Evolutionary conservation across 2,888 invertebrate species (phyloP).

Genomic region (Gortyna flavago): DNA sequence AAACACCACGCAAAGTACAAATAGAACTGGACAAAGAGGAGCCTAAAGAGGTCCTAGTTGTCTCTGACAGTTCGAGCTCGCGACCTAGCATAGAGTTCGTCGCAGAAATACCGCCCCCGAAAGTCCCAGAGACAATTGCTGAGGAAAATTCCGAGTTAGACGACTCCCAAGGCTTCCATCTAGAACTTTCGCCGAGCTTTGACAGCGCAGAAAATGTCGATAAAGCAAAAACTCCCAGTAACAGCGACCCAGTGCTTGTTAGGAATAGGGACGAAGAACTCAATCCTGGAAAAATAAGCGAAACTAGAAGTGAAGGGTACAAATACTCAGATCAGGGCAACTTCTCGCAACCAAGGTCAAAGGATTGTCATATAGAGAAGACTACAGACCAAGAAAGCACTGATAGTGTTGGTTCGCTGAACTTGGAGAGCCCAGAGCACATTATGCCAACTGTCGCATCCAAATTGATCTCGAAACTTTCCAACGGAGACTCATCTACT

Average conservation of each 20-base stretch:
- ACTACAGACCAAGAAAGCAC: constrained; percentile 86
- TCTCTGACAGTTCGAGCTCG: constrained; percentile 70
- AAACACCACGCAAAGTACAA: constrained; percentile 75
- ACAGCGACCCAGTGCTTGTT: constrained; percentile 79
- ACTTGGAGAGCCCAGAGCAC: constrained; percentile 82
- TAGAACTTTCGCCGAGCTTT: constrained; percentile 81
- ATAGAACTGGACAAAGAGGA: constrained; percentile 66
- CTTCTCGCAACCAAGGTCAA: constrained; percentile 74
- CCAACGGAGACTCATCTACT: constrained; percentile 87
- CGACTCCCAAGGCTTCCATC: constrained; percentile 85
- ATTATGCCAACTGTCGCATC: constrained; percentile 79
- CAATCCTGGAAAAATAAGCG: constrained; percentile 73
- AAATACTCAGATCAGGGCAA: constrained; percentile 78
- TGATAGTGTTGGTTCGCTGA: constrained; percentile 81
- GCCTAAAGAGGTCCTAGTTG: constrained; percentile 61
- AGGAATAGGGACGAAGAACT: constrained; percentile 77
- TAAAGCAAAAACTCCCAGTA: constrained; percentile 64
- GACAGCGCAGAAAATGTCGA: constrained; percentile 66
- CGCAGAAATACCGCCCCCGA: constrained; percentile 74
- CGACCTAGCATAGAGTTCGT: constrained; percentile 79
- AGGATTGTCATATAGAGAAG: constrained; percentile 76
- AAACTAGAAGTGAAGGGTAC: constrained; percentile 80
- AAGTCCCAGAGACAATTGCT: constrained; percentile 76
- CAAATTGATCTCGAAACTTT: constrained; percentile 86
- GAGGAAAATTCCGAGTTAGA: constrained; percentile 80